Conservation (phyloP, 2,113 vertebrate species). For the Bothrops jararaca region DNA sequence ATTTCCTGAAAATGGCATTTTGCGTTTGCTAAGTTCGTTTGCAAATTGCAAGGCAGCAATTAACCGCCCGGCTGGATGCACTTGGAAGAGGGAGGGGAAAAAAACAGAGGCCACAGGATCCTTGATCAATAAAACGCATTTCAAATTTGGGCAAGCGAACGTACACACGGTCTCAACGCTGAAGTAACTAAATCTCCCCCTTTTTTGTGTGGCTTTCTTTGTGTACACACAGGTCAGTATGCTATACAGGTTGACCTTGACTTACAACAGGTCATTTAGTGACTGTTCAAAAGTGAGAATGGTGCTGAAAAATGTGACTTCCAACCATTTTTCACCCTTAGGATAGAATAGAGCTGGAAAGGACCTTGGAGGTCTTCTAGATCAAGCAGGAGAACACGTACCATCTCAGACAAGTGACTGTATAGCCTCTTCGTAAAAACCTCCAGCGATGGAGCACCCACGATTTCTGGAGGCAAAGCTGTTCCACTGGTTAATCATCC, state of each 20-base stretch:
- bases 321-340: neutral
- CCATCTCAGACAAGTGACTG: too few species aligned
- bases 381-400: too few species aligned
- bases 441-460: too few species aligned
- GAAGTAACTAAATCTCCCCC: neutral
- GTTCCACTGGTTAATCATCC: too few species aligned
- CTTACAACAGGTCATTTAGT: too few species aligned
- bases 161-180: too few species aligned
- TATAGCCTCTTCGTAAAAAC: too few species aligned
- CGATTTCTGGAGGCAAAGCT: too few species aligned
- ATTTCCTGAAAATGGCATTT: slow-evolving; percentile 8
- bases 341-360: too few species aligned
- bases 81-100: neutral
- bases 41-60: slow-evolving; percentile 6
- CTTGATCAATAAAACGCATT: too few species aligned
- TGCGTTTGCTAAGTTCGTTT: slow-evolving; percentile 19
- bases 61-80: slow-evolving; percentile 12
- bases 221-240: neutral
- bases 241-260: too few species aligned
- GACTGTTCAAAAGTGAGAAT: neutral
- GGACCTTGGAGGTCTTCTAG: too few species aligned
- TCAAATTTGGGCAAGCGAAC: neutral
- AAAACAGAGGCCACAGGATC: neutral
- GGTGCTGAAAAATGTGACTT: neutral
- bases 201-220: neutral